phyloP scores from a whole-genome alignment of 37 sponge, comb jelly and placozoan species.

The Ephydatia muelleri region DNA sequence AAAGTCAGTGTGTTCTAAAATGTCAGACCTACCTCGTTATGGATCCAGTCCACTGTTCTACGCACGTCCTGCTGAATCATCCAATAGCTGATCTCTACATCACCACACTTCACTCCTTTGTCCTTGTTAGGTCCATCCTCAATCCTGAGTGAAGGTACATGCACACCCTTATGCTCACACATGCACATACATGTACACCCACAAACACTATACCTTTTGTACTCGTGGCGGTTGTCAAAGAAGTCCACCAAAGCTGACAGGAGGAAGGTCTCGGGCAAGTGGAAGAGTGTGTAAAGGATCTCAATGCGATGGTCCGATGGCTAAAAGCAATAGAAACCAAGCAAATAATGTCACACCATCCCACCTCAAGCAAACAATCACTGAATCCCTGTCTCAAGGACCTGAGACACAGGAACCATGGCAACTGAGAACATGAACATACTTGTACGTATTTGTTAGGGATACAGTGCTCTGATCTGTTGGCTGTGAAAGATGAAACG shows the following conservation, averaged over 20 bases:
- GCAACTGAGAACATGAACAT: neutral
- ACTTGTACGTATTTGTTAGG: conserved; percentile 92
- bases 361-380: neutral
- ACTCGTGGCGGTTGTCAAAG: conserved; percentile 74
- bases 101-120: conserved; percentile 80
- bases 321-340: too few relatives aligned
- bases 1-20: neutral
- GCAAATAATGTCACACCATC: too few relatives aligned
- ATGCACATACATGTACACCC: conserved; percentile 13
- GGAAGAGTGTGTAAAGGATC: conserved; percentile 83
- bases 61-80: conserved; percentile 90
- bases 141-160: conserved; percentile 6
- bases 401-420: neutral
- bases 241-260: conserved; percentile 72
- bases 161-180: conserved; percentile 12
- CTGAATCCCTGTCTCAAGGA: too few relatives aligned
- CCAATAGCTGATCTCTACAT: conserved; percentile 71
- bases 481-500: conserved; percentile 5
- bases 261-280: conserved; percentile 79
- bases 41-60: conserved; percentile 76
- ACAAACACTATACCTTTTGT: conserved; percentile 40
- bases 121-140: neutral
- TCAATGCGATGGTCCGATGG: conserved; percentile 57
- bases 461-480: conserved; percentile 51
- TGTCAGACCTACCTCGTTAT: conserved; percentile 49